These are phyloP conservation scores for Trinectes maculatus DNA, from an alignment of 2,113 vertebrate genomes.

Conservation along the genomic window DNA sequence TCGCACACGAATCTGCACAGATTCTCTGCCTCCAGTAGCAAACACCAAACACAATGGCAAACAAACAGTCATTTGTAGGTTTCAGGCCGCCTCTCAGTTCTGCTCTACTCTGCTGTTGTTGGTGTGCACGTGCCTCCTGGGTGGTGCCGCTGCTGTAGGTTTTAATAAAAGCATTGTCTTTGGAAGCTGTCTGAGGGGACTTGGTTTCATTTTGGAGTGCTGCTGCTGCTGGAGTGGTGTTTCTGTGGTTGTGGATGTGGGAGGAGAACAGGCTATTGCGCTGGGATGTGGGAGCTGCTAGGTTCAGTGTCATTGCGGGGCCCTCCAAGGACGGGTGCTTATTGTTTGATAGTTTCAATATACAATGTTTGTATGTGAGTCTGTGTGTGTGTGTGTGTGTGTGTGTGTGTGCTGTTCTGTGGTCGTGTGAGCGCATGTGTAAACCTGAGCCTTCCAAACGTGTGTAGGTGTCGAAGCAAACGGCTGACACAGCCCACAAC, in stretches of 20 bases:
- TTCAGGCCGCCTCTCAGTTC: constrained; percentile 69
- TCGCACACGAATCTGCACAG: constrained; percentile 24
- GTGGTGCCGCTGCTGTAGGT: constrained; percentile 78
- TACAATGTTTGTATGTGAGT: constrained; percentile 55
- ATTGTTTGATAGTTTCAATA: constrained; percentile 85
- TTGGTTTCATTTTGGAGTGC: constrained; percentile 77
- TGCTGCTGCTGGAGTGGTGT: constrained; percentile 45
- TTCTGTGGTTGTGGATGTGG: constrained; percentile 60
- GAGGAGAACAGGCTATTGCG: constrained; percentile 79
- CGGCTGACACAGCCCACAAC: constrained; percentile 40
- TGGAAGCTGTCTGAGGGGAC: constrained; percentile 82
- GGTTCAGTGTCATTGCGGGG: constrained; percentile 78
- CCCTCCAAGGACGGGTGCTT: constrained; percentile 73
- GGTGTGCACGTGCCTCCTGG: constrained; percentile 69
- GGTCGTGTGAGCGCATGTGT: constrained; percentile 45
- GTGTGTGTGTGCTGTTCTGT: constrained; percentile 5
- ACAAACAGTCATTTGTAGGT: constrained; percentile 78
- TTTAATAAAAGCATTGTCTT: constrained; percentile 86
- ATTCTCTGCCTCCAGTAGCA: constrained; percentile 47
- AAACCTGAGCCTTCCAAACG: constrained; percentile 28
- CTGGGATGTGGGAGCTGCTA: constrained; percentile 74
- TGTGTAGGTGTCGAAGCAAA: constrained; percentile 27
- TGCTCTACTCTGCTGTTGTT: constrained; percentile 65
- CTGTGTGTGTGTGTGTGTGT: constrained; percentile 35
- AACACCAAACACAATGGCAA: constrained; percentile 68